phyloP scores from a whole-genome alignment of 2,888 invertebrate genomes.

The Acleris cristana region DNA sequence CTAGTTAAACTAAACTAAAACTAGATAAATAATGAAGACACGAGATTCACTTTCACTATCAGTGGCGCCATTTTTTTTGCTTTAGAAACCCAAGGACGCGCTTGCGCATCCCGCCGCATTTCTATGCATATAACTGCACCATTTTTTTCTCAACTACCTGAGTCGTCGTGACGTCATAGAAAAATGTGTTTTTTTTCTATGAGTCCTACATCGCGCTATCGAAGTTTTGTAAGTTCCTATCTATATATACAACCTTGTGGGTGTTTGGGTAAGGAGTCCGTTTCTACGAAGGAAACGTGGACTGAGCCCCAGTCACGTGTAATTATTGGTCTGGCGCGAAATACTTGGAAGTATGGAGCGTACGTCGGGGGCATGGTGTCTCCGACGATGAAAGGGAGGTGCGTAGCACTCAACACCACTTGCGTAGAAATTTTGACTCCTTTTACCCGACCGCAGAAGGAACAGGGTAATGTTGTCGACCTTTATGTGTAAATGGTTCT shows the following conservation, averaged over 20 bases:
- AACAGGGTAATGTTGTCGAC: background rate
- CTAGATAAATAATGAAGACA: too few relatives aligned
- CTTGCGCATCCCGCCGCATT: constrained; percentile 1
- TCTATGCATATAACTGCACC: constrained; percentile 30
- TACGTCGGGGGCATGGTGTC: constrained; percentile 56
- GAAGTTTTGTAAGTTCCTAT: constrained; percentile 51
- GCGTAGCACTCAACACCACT: constrained; percentile 71
- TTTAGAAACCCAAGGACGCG: background rate
- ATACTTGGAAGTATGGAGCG: constrained; percentile 65
- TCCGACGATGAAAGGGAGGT: constrained; percentile 70
- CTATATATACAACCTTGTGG: constrained; percentile 45
- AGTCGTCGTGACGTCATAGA: constrained; percentile 40
- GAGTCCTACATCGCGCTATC: constrained; percentile 61
- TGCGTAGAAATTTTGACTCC: constrained; percentile 77
- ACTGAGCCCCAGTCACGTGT: constrained; percentile 45
- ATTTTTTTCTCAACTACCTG: constrained; percentile 47
- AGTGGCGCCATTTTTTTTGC: too few relatives aligned
- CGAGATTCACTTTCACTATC: too few relatives aligned
- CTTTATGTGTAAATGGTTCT: too few relatives aligned
- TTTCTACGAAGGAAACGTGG: constrained; percentile 73
- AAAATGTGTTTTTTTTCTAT: constrained; percentile 57
- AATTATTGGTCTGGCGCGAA: constrained; percentile 64
- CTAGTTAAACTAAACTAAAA: too few relatives aligned
- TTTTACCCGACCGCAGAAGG: constrained; percentile 42
- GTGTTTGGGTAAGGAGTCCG: constrained; percentile 60